Percentiles rank a stretch among this genome's conserved stretches.
phyloP scores from a whole-genome alignment of 2,888 invertebrate genomes.

The Ophion costatus region DNA sequence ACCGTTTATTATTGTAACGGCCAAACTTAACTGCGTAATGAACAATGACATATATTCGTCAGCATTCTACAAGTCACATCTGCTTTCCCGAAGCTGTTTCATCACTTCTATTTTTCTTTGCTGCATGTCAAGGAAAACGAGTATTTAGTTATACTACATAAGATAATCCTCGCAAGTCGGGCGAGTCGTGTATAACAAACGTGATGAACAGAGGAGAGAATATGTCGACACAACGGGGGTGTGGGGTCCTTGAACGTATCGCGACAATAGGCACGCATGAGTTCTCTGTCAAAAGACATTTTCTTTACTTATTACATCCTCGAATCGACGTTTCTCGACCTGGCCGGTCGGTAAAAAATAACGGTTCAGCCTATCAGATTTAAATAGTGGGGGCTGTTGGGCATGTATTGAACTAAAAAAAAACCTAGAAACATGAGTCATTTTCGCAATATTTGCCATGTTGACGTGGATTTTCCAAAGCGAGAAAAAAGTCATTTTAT shows the following conservation, averaged over 20 bases:
- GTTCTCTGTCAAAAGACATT: background rate
- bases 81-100: constrained; percentile 56
- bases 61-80: background rate
- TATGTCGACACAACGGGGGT: constrained; percentile 10
- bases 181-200: constrained; percentile 38
- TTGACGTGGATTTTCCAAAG: too few species aligned
- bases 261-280: constrained; percentile 46
- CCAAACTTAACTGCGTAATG: background rate
- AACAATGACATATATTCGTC: background rate
- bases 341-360: too few species aligned
- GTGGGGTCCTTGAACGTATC: constrained; percentile 40
- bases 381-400: too few species aligned
- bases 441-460: too few species aligned
- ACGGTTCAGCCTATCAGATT: too few species aligned
- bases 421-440: too few species aligned
- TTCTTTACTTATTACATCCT: background rate
- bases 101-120: constrained; percentile 47
- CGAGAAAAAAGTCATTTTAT: too few species aligned
- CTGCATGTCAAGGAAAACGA: constrained; percentile 78
- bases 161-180: constrained; percentile 48
- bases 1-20: background rate
- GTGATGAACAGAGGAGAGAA: constrained; percentile 18
- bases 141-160: constrained; percentile 57
- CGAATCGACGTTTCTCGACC: too few species aligned
- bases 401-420: too few species aligned